phyloP scores from a whole-genome alignment of 2,113 vertebrate species.

The Mobula hypostoma region DNA sequence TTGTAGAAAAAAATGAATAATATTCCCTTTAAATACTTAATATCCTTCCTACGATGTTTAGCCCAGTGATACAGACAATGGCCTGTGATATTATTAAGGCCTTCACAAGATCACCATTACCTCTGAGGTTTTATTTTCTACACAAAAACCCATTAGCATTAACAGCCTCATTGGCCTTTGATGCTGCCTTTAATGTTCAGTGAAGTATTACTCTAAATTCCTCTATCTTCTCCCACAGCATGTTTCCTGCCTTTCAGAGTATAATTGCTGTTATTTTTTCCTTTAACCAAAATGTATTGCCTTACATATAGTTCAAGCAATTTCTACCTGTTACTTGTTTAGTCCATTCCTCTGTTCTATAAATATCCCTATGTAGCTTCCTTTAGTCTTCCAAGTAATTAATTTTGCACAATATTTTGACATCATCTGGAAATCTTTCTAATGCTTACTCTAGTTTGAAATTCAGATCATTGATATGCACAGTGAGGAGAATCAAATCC shows the following conservation, averaged over 20 bases:
- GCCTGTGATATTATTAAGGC: neutral
- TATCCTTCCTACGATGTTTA: neutral
- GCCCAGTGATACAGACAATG: too few relatives aligned
- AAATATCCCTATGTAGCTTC: neutral
- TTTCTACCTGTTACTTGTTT: neutral
- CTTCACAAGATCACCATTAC: neutral
- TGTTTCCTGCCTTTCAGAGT: neutral
- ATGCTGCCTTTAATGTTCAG: neutral
- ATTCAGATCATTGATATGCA: too few relatives aligned
- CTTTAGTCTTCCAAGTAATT: neutral
- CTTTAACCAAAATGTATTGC: neutral
- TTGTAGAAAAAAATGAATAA: neutral
- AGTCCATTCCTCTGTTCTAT: neutral
- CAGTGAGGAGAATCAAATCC: too few relatives aligned
- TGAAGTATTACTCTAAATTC: neutral
- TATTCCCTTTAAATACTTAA: neutral
- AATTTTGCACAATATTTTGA: neutral
- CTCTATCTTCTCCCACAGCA: neutral
- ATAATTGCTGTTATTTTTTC: neutral
- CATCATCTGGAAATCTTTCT: neutral
- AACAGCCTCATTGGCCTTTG: neutral
- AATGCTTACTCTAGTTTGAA: too few relatives aligned
- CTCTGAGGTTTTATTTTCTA: neutral
- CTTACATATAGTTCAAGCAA: too few relatives aligned
- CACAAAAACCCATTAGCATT: neutral